Evolutionary conservation across 1,140 invertebrate species (phyloP).

Genomic region (Neodiprion virginianus): DNA sequence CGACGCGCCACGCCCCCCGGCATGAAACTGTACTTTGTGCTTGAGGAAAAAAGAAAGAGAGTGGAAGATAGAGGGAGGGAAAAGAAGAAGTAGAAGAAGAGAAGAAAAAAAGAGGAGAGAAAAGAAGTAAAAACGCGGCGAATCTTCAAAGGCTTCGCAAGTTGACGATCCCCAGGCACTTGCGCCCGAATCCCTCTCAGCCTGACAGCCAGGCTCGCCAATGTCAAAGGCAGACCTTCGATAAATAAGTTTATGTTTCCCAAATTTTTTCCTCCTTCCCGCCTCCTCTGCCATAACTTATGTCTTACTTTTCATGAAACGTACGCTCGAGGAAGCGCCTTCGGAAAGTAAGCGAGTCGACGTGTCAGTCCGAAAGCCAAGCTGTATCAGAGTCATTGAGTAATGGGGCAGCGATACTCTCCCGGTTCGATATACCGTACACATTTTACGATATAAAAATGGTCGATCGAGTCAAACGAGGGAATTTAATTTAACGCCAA

Average conservation of each 20-base stretch:
- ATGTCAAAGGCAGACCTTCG: neutral
- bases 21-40: neutral
- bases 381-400: no score
- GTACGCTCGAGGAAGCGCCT: no score
- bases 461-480: neutral
- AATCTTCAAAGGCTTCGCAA: neutral
- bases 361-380: no score
- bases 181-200: neutral
- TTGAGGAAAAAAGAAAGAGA: neutral
- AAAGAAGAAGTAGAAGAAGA: neutral
- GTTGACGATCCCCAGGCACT: slow-evolving; percentile 4
- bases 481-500: neutral
- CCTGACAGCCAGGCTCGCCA: neutral
- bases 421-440: no score
- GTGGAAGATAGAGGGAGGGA: neutral
- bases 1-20: neutral
- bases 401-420: no score
- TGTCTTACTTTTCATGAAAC: no score
- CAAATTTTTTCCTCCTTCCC: no score
- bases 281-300: no score
- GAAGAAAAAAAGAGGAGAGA: neutral
- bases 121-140: neutral
- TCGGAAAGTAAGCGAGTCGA: no score
- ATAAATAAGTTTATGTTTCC: neutral
- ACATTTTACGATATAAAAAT: neutral